A percentile compares a stretch with the other conserved stretches of the same genome.
Evolutionary conservation across 2,113 vertebrate genomes (phyloP).

Genomic region (Atherinomorus stipes): DNA sequence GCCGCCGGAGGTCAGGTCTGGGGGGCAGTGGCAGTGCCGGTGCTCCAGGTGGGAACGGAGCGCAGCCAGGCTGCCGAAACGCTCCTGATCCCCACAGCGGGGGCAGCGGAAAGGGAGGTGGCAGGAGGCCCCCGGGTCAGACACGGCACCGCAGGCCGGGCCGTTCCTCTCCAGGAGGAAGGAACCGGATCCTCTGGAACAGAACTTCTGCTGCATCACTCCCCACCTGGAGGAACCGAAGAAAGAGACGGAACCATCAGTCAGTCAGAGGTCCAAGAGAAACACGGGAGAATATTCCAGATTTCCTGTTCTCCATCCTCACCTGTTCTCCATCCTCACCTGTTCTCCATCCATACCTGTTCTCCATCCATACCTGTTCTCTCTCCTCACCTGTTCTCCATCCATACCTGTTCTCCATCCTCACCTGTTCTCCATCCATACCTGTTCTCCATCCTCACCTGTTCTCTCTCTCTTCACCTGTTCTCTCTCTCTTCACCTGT

Average conservation of each 20-base stretch:
- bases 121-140: slow-evolving; percentile 40
- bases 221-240: slow-evolving; percentile 34
- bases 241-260: neutral
- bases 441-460: no score
- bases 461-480: no score
- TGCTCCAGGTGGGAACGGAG: slow-evolving; percentile 89
- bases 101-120: slow-evolving; percentile 89
- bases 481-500: no score
- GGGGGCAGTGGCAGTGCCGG: slow-evolving; percentile 85
- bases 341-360: no score
- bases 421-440: no score
- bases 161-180: slow-evolving; percentile 86
- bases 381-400: no score
- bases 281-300: no score
- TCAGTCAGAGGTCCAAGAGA: no score
- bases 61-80: slow-evolving; percentile 87
- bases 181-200: slow-evolving; percentile 82
- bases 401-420: no score
- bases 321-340: no score
- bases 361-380: no score
- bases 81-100: slow-evolving; percentile 87
- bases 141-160: slow-evolving; percentile 78
- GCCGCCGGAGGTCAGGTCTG: slow-evolving; percentile 50
- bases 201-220: slow-evolving; percentile 92
- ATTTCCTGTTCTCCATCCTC: no score